Conservation (phyloP, 2,113 vertebrate genomes). For the Eulemur rufifrons region DNA sequence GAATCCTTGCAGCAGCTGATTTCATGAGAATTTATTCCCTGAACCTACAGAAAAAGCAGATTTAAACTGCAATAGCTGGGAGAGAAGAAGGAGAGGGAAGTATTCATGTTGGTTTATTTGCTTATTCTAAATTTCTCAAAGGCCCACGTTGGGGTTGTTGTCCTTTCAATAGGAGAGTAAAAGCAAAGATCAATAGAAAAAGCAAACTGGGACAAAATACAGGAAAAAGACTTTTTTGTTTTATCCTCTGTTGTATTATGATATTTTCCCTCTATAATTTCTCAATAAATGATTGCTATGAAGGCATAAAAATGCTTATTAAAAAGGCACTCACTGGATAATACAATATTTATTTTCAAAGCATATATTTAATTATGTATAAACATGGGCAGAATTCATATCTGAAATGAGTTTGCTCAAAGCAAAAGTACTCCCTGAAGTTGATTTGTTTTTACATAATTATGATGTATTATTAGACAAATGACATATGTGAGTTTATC, state of each 20-base stretch:
- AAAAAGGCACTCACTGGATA: conserved; percentile 9
- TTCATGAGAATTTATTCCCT: neutral
- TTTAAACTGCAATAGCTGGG: neutral
- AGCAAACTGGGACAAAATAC: neutral
- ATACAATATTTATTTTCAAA: conserved; percentile 41
- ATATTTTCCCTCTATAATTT: conserved; percentile 9
- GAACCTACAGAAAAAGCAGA: neutral
- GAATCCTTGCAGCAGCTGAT: neutral
- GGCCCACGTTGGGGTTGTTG: neutral
- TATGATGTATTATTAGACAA: conserved; percentile 27
- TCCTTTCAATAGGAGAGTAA: neutral
- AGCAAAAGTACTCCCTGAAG: conserved; percentile 2
- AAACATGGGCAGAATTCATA: conserved; percentile 36
- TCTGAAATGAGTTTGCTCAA: conserved; percentile 27
- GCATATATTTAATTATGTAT: conserved; percentile 37
- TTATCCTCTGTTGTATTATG: neutral
- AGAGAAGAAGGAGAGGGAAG: neutral
- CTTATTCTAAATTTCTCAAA: conserved; percentile 37
- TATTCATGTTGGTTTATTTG: neutral
- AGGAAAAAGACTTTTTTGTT: neutral
- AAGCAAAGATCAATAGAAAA: conserved; percentile 4
- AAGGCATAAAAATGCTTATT: neutral
- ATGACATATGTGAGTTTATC: neutral
- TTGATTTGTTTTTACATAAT: conserved; percentile 46
- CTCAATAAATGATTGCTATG: conserved; percentile 30